Evolutionary conservation across 2,113 vertebrate genomes (phyloP).

Genomic region (Neogale vison): DNA sequence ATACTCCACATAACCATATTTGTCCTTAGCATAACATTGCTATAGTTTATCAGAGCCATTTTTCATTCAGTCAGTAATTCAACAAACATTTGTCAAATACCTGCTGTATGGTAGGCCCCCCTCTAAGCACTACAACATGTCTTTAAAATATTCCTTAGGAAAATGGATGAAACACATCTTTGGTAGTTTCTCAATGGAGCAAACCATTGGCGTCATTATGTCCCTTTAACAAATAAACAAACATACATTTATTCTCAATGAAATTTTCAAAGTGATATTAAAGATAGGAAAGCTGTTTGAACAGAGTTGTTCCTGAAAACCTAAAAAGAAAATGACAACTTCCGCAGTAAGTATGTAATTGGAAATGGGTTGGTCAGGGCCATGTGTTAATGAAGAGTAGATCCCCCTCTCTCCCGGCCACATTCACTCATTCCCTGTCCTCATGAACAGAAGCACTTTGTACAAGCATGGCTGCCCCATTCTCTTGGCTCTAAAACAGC

Average conservation of each 20-base stretch:
- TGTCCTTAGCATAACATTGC: neutral
- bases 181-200: neutral
- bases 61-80: neutral
- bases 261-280: neutral
- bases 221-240: neutral
- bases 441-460: neutral
- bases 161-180: neutral
- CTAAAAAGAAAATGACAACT: neutral
- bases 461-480: neutral
- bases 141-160: neutral
- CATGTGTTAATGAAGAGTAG: neutral
- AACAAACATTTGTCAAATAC: neutral
- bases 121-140: neutral
- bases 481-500: neutral
- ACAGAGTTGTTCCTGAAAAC: neutral
- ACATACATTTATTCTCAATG: neutral
- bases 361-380: neutral
- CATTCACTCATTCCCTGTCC: too few species aligned
- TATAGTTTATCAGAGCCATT: neutral
- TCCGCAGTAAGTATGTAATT: neutral
- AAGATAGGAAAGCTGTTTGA: neutral
- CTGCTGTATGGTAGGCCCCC: neutral
- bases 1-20: neutral
- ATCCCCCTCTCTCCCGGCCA: neutral
- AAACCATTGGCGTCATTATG: neutral